Evolutionary conservation across 2,888 invertebrate genomes (phyloP), one percentile per base, ranked within the genome.

Genomic region (Pristionchus fissidentatus): DNA sequence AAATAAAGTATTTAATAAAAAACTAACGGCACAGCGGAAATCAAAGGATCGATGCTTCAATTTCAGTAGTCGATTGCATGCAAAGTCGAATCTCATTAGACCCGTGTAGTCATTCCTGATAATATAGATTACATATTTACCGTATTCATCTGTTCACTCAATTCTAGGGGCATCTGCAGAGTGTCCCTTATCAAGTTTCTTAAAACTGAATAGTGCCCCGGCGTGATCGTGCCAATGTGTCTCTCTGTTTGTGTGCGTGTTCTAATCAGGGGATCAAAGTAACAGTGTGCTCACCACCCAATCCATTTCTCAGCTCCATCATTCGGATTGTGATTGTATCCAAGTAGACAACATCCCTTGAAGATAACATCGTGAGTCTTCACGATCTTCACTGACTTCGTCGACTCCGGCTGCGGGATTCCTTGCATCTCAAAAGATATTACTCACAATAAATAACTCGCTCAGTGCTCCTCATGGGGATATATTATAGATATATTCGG

Each of bases 331-430:
- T 35, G 19, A 52, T 29, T 75, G 29, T 78, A 78, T 35, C 78
- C 78, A 15, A 78, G 78, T n/a, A 78, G 52, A 15, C 55, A 52
- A 35, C 78, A 78, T 52, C 78, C 78, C 26, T 78, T 78, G 35
- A 78, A 35, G 55, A 78, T 78, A 2, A 78, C 55, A 13, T 78
- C 78, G 1, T 5, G 15, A 10, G 26, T 43, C 55, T 78, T 78
- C n/a, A 78, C 78, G 7, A 78, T 55, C 55, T 78, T 78, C n/a
- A 78, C 78, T 19, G 35, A 35, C 46, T 78, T 78, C 5, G 41
- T n/a, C 4, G 35, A 38, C 22, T 52, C 55, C 13, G 78, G 78
- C 22, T 55, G 78, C 22, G 55, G 26, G 38, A 78, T 78, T 55
- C 78, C 52, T 32, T 52, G 19, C 35, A 78, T 29, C 78, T 78